A percentile compares a stretch with the other conserved stretches of the same genome.
These are phyloP conservation scores for Bruchidius siliquastri DNA, from an alignment of 2,888 invertebrate genomes.

Conservation along the genomic window DNA sequence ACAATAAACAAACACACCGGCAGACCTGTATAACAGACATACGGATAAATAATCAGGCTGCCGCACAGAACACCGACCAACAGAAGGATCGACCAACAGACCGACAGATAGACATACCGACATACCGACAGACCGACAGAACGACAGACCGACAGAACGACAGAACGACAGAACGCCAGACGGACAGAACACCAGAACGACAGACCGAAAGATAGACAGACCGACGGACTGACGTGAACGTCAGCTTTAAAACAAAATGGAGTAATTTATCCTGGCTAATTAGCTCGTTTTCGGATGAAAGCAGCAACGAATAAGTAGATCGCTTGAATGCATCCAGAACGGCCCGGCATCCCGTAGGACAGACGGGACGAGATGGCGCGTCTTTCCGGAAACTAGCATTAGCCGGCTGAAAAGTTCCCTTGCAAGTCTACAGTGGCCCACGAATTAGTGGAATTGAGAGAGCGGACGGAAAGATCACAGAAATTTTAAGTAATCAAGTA, in stretches of 20 bases:
- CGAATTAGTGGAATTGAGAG: slow-evolving; percentile 35
- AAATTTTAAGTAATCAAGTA: neutral
- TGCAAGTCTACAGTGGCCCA: slow-evolving; percentile 35
- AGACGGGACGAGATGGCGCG: slow-evolving; percentile 21
- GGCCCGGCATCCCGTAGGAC: neutral
- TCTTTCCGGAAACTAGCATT: slow-evolving; percentile 30
- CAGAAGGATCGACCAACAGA: too few species aligned
- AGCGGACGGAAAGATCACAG: neutral
- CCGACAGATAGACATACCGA: too few species aligned
- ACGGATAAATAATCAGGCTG: too few species aligned
- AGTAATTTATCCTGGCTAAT: neutral
- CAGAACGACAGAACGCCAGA: too few species aligned
- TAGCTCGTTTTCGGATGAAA: neutral
- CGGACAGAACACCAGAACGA: too few species aligned
- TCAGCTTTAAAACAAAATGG: neutral
- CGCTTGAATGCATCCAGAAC: neutral
- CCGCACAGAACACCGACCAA: too few species aligned
- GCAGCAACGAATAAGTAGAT: neutral
- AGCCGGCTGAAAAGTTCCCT: slow-evolving; percentile 36
- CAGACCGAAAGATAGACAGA: too few species aligned
- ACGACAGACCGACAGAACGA: too few species aligned
- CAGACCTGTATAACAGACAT: too few species aligned
- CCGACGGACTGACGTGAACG: too few species aligned
- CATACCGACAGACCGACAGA: too few species aligned
- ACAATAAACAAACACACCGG: too few species aligned